Evolutionary conservation across 2,113 vertebrate genomes (phyloP), one percentile per base, ranked within the genome.

Genomic region (Dasypus novemcinctus): DNA sequence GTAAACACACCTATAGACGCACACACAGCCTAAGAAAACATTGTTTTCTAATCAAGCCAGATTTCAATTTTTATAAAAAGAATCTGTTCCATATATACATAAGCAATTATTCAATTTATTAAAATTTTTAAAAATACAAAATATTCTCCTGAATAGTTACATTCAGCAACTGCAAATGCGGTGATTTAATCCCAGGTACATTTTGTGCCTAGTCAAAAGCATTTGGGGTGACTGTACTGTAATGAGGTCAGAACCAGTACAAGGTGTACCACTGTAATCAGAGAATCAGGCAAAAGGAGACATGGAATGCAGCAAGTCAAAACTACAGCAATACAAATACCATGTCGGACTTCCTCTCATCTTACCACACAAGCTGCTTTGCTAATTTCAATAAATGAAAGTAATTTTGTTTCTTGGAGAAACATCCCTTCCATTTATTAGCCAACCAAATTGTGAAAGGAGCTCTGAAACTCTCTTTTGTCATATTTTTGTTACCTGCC

Each of bases 261-360:
- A 90, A 98, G 95, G 97, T 98, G 90, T 94, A 82, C 87, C 75
- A 23, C 36, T 18, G 64, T 83, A 86, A 91, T 95, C 46, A 79
- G 95, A 97, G 80, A 93, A 90, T 41, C 66, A 41, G 10, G 63
- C 82, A 72, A 88, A 94, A 63, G 82, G 83, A 95, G 90, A 90
- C 54, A 54, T 82, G 2, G 68, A 96, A 68, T 64, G 29, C 2
- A 0, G 84, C 59, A 27, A 78, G 74, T 88, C 81, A 79, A 3
- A 4, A 82, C 5, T 15, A 54, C 57, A 91, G 41, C 54, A 54
- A 57, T 69, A 85, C 68, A 87, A 78, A 84, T 82, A 88, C 71
- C 59, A 27, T 23, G 36, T 12, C 8, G 54, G 84, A 96, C 33
- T 92, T 96, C 78, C 80, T 97, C 81, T 96, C 78, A n/a, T 49